These are phyloP conservation scores for Meloidogyne floridensis DNA, from an alignment of 1,140 invertebrate species.

Conservation along the genomic window DNA sequence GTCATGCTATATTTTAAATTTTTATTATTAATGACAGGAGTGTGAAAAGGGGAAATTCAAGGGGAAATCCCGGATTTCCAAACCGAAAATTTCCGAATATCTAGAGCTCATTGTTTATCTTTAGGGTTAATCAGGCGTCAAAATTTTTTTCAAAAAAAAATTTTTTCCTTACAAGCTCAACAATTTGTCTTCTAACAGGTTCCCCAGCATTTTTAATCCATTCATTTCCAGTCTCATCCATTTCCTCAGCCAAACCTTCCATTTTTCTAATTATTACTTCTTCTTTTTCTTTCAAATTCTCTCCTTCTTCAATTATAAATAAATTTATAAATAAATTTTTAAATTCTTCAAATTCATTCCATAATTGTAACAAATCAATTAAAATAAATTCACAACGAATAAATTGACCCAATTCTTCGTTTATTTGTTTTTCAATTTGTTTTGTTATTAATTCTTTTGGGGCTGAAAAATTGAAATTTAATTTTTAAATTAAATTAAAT, in stretches of 20 bases:
- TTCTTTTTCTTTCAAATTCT: not conserved
- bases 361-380: conserved; percentile 13
- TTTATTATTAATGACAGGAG: no score
- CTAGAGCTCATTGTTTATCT: no score
- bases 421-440: not conserved
- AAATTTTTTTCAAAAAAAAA: not conserved
- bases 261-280: not conserved
- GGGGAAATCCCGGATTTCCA: no score
- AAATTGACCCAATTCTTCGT: conserved; percentile 14
- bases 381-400: conserved; percentile 18
- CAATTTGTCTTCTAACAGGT: conserved; percentile 15
- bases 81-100: no score
- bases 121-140: no score
- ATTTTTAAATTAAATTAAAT: not conserved
- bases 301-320: not conserved
- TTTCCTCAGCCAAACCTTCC: conserved; percentile 14
- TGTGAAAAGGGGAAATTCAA: no score
- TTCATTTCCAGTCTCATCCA: conserved; percentile 4
- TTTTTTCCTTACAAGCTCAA: not conserved
- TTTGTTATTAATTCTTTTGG: not conserved
- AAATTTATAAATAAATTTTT: not conserved
- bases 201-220: not conserved
- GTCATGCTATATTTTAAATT: no score
- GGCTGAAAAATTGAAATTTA: not conserved
- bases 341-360: not conserved